Percentiles rank a stretch among this genome's conserved stretches.
Conservation (phyloP, 2,888 invertebrate genomes). For the Sinodicranocentrus sp. region DNA sequence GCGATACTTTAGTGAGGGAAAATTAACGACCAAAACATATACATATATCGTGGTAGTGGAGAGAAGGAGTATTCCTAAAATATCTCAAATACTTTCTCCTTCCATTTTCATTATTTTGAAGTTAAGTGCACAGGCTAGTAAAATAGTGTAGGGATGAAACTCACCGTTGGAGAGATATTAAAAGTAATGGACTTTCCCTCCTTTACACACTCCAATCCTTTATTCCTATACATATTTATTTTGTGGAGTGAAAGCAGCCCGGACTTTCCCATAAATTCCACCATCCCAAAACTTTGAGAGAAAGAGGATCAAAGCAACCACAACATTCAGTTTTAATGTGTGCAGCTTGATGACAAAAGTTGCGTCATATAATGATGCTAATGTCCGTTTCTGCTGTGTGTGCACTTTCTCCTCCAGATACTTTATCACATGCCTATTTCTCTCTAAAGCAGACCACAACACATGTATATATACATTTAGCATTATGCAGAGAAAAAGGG, state of each 20-base stretch:
- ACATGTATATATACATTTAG: too few relatives aligned
- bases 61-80: too few relatives aligned
- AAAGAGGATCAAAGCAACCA: constrained; percentile 1
- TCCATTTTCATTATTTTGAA: not conserved
- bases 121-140: not conserved
- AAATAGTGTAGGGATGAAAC: not conserved
- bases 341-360: constrained; percentile 36
- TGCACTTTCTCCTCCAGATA: not conserved
- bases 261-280: not conserved
- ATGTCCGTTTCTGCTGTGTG: too few relatives aligned
- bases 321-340: constrained; percentile 36
- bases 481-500: constrained; percentile 6
- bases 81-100: not conserved
- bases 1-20: constrained; percentile 20
- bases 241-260: too few relatives aligned
- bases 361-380: constrained; percentile 30
- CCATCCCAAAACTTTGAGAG: not conserved
- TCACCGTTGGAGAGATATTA: constrained; percentile 4
- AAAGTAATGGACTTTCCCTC: constrained; percentile 7
- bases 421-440: too few relatives aligned
- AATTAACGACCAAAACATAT: constrained; percentile 10
- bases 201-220: not conserved
- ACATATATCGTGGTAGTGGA: not conserved
- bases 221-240: too few relatives aligned
- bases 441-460: too few relatives aligned